These are phyloP conservation scores for Rhynchomys soricoides DNA, from an alignment of 2,113 vertebrate genomes.

Conservation along the genomic window DNA sequence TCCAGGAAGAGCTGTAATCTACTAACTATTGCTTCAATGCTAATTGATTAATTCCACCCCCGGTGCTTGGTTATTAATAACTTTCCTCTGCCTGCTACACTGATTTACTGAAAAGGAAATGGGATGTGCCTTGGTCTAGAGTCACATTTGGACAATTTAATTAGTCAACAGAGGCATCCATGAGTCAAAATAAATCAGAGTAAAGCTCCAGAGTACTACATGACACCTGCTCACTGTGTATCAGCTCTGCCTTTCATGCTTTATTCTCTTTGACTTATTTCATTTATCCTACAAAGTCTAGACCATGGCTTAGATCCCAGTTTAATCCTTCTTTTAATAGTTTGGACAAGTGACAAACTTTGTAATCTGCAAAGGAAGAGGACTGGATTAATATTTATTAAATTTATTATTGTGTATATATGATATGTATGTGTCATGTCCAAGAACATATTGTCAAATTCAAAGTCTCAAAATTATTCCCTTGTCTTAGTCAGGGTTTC, in stretches of 20 bases:
- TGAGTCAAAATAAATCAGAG: not conserved
- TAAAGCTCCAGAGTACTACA: not conserved
- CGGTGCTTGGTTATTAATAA: constrained; percentile 45
- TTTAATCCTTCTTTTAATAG: not conserved
- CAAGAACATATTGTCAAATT: not conserved
- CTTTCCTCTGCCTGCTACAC: constrained; percentile 34
- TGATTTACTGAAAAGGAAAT: constrained; percentile 43
- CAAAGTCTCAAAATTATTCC: not conserved
- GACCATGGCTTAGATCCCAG: not conserved
- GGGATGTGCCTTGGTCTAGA: constrained; percentile 5
- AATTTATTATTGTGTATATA: not conserved
- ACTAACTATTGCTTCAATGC: not conserved
- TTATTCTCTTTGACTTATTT: not conserved
- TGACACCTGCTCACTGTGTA: not conserved
- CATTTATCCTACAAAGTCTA: not conserved
- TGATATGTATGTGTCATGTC: not conserved
- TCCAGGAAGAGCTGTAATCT: not conserved
- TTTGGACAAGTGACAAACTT: not conserved
- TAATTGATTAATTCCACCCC: constrained; percentile 43
- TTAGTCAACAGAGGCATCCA: not conserved
- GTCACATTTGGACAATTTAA: constrained; percentile 29
- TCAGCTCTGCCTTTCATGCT: not conserved
- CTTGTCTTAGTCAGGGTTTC: no score
- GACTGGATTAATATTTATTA: not conserved
- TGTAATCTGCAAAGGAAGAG: not conserved